phyloP scores from a whole-genome alignment of 2,888 invertebrate species.

The Agriotes lineatus region DNA sequence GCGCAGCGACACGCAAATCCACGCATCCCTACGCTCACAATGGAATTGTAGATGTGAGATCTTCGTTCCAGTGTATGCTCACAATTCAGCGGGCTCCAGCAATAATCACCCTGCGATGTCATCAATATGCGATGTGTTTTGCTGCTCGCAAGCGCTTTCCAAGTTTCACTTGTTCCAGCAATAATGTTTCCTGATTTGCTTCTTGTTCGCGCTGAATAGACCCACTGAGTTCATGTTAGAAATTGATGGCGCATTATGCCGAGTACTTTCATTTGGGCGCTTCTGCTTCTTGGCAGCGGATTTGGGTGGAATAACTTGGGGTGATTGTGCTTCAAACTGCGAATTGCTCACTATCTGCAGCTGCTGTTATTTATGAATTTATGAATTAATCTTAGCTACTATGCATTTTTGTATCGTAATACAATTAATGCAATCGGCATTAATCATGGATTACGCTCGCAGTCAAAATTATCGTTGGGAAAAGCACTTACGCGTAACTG shows the following conservation, averaged over 20 bases:
- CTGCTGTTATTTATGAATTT: no score
- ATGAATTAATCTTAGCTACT: no score
- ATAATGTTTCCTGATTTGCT: constrained; percentile 26
- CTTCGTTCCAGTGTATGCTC: constrained; percentile 9
- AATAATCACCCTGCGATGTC: constrained; percentile 23
- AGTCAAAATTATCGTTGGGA: no score
- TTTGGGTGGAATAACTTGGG: no score
- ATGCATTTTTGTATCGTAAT: no score
- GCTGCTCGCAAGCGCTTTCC: neutral
- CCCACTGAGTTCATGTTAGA: neutral
- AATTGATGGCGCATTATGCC: neutral
- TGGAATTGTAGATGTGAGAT: constrained; percentile 16
- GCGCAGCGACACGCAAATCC: neutral
- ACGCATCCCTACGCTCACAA: constrained; percentile 14
- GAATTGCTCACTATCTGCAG: no score
- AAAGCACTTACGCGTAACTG: no score
- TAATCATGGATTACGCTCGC: no score
- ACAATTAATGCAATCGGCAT: no score
- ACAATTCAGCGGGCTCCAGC: constrained; percentile 13
- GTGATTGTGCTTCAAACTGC: no score
- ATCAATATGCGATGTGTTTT: constrained; percentile 23
- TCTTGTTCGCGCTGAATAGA: constrained; percentile 15
- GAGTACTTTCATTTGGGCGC: neutral
- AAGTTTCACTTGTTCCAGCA: constrained; percentile 21
- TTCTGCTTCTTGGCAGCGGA: neutral